Conservation (phyloP, 2,797 vertebrate species). For the Perodicticus potto region DNA sequence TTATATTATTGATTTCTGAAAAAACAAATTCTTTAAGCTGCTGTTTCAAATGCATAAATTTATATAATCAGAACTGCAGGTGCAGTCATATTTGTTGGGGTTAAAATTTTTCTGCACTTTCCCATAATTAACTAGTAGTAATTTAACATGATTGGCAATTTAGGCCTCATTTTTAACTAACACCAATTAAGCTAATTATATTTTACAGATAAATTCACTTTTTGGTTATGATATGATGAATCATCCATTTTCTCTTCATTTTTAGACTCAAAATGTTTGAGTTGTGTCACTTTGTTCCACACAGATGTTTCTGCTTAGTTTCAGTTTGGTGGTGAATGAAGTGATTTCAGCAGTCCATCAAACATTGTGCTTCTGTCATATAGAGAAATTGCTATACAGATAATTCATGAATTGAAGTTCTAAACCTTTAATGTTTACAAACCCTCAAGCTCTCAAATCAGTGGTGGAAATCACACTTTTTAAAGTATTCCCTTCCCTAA, state of each 20-base stretch:
- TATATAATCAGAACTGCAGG: slow-evolving; percentile 13
- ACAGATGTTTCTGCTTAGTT: slow-evolving; percentile 65
- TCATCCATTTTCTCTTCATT: slow-evolving; percentile 53
- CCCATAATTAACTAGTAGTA: slow-evolving; percentile 54
- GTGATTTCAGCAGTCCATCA: slow-evolving; percentile 59
- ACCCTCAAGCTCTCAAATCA: not conserved
- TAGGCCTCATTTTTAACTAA: slow-evolving; percentile 60
- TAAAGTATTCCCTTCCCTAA: not conserved
- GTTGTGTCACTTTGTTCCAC: not conserved
- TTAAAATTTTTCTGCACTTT: slow-evolving; percentile 53
- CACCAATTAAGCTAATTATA: slow-evolving; percentile 65
- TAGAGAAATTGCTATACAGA: not conserved
- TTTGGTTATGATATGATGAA: slow-evolving; percentile 58
- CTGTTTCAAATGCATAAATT: slow-evolving; percentile 22
- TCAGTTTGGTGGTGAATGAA: slow-evolving; percentile 60
- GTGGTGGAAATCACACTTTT: not conserved
- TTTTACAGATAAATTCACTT: slow-evolving; percentile 27
- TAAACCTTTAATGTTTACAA: slow-evolving; percentile 52
- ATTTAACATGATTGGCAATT: slow-evolving; percentile 43
- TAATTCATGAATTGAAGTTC: slow-evolving; percentile 21
- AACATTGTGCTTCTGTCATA: slow-evolving; percentile 54
- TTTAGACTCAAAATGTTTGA: slow-evolving; percentile 31
- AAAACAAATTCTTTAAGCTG: not conserved
- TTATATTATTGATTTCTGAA: not conserved
- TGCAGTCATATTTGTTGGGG: slow-evolving; percentile 7